Conservation (phyloP, 2,113 vertebrate species). For the Pedetes capensis region DNA sequence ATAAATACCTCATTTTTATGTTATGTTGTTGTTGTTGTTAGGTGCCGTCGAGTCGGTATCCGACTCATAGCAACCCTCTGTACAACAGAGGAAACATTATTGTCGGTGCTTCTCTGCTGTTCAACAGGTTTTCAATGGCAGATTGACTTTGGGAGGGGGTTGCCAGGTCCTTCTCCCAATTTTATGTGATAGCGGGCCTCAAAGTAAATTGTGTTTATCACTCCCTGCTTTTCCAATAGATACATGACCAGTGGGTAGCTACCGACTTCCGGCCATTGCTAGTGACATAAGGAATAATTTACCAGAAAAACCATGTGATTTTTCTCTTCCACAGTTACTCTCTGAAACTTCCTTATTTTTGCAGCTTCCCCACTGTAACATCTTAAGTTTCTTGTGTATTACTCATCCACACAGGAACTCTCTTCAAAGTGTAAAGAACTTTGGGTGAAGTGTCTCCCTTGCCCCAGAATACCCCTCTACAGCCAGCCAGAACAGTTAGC, state of each 20-base stretch:
- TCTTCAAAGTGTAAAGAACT: not conserved
- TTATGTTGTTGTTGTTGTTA: no score
- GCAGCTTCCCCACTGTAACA: not conserved
- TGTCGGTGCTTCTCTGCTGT: no score
- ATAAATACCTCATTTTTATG: conserved; percentile 32
- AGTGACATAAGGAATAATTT: not conserved
- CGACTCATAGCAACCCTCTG: no score
- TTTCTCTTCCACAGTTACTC: not conserved
- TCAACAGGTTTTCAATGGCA: no score
- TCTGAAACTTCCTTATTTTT: not conserved
- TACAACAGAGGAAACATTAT: no score
- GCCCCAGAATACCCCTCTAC: not conserved
- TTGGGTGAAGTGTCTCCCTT: not conserved
- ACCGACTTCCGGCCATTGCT: not conserved
- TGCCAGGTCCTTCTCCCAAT: no score
- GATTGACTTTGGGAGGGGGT: no score
- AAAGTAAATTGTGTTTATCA: conserved; percentile 1
- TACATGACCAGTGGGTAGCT: not conserved
- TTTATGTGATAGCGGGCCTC: not conserved
- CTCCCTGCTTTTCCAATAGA: not conserved
- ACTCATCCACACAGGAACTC: not conserved
- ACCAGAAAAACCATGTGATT: not conserved
- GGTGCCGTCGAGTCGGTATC: no score
- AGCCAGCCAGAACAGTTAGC: not conserved
- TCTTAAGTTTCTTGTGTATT: not conserved